Base-by-base conservation (phyloP, 2,888 invertebrate genomes). In the Thera obeliscata region DNA sequence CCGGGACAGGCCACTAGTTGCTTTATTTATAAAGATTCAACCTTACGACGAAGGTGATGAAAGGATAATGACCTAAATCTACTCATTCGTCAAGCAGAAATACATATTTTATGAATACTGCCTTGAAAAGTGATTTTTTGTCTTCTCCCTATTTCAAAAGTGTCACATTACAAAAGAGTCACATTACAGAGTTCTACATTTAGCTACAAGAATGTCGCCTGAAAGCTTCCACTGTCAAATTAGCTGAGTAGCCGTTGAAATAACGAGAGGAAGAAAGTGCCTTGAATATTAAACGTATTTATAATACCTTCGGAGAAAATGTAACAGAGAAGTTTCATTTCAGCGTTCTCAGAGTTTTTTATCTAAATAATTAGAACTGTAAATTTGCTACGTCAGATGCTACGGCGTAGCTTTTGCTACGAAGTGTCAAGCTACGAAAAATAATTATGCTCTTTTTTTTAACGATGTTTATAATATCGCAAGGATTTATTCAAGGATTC, bases 251-350 rank as follows among this genome's bases (percentile, higher is more conserved):
- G 69, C 72, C 71, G 78, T 75, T 79, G 78, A 82, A 77, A 79
- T 79, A 78, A 81, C 78, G 79, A 76, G 79, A 75, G 70, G 79
- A 75, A 70, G 71, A 79, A 22, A 76, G 75, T 72, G 74, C 72
- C 65, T 69, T 79, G 79, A 81, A 82, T 82, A 81, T 79, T 81
- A 81, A 81, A 76, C 69, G 75, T 77, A 75, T 77, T 78, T 75
- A 71, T 74, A 73, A 76, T 74, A 74, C 71, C 66, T 66, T 64
- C 61, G 65, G 66, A 67, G 72, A 71, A 76, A 77, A 79, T 61
- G 64, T 74, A 77, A 77, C 69, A 61, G 72, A 63, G 67, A 73
- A 73, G 69, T 73, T 80, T 74, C 66, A 69, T 65, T 69, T 62
- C 66, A 54, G 75, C 73, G 67, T 76, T 55, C 64, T 75, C 59